These are phyloP conservation scores for Whitmania pigra DNA, from an alignment of 1,140 invertebrate genomes.

Conservation along the genomic window DNA sequence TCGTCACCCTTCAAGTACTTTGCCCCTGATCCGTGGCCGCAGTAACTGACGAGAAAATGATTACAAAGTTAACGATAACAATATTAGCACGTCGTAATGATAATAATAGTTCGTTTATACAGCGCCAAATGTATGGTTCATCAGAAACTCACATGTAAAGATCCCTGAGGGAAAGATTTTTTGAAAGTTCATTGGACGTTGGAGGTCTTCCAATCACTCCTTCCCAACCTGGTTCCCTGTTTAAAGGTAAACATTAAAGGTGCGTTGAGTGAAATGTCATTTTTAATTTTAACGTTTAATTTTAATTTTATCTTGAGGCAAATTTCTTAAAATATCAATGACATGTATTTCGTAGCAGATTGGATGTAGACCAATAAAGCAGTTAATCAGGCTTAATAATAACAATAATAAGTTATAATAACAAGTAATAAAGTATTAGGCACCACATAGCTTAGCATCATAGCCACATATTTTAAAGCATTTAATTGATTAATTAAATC, in stretches of 20 bases:
- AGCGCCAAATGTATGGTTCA: too few species aligned
- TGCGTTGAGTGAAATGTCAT: too few species aligned
- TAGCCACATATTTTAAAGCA: too few species aligned
- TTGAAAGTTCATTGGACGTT: conserved; percentile 47
- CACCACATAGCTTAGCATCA: too few species aligned
- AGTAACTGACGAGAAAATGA: conserved; percentile 45
- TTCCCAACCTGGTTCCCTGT: conserved; percentile 55
- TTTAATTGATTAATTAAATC: too few species aligned
- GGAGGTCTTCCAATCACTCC: conserved; percentile 51
- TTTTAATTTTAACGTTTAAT: neutral
- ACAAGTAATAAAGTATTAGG: too few species aligned
- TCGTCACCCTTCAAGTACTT: conserved; percentile 52
- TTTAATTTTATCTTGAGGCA: neutral
- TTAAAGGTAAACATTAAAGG: neutral
- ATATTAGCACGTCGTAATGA: too few species aligned
- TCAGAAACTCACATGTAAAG: conserved; percentile 52
- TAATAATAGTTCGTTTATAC: neutral
- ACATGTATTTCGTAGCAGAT: neutral
- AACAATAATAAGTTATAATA: too few species aligned
- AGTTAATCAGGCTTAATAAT: too few species aligned
- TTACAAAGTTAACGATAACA: neutral
- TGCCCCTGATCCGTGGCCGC: conserved; percentile 63
- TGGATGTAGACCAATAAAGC: neutral
- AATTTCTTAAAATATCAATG: neutral
- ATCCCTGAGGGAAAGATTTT: conserved; percentile 50